Conservation (phyloP, 2,888 invertebrate species). For the Heliconius ethilla region DNA sequence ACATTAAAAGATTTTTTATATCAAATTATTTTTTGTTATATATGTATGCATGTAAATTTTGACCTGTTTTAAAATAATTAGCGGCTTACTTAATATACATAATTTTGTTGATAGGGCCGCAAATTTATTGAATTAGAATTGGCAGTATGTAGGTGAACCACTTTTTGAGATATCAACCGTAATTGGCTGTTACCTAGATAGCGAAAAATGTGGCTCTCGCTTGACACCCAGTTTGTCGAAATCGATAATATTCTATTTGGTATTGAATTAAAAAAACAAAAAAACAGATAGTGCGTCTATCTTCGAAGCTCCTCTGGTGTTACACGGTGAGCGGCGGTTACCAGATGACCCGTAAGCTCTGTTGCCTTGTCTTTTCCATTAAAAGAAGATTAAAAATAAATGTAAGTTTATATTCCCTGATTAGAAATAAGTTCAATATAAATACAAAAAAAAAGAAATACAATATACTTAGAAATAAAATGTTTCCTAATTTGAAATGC, state of each 20-base stretch:
- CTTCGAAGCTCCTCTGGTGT: no score
- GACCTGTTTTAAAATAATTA: conserved; percentile 8
- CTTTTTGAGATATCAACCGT: conserved; percentile 13
- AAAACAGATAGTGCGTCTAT: neutral
- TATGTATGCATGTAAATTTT: conserved; percentile 27
- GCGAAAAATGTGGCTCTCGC: neutral
- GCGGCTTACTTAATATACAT: neutral
- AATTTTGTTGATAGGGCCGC: conserved; percentile 20
- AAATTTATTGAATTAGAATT: conserved; percentile 15
- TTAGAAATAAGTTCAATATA: no score
- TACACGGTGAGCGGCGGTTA: no score
- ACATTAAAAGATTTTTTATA: neutral
- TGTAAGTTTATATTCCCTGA: no score
- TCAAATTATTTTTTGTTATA: neutral
- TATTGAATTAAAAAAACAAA: neutral
- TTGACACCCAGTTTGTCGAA: neutral
- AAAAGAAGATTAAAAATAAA: no score
- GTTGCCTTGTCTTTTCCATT: no score
- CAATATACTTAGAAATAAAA: no score
- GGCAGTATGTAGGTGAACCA: conserved; percentile 17
- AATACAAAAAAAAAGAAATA: no score
- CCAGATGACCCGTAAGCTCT: no score
- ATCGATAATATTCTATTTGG: neutral
- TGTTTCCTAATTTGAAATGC: no score
- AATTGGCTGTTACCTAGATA: conserved; percentile 16